Conservation (phyloP, 2,113 vertebrate genomes). For the Scartelaos histophorus region DNA sequence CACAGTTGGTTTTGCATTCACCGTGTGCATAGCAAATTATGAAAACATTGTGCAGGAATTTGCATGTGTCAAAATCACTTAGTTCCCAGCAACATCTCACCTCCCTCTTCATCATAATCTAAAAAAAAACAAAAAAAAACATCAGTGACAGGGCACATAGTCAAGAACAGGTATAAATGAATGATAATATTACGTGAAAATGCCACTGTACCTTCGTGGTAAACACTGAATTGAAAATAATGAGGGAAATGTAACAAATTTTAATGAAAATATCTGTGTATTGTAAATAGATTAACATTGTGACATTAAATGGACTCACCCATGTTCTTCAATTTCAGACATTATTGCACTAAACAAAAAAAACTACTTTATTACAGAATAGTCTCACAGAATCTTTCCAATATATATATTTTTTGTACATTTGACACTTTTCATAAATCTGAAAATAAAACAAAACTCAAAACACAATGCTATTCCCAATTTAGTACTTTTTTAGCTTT, state of each 20-base stretch:
- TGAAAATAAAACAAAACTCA: no score
- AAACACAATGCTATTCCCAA: no score
- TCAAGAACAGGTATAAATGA: constrained; percentile 16
- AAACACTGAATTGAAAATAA: constrained; percentile 32
- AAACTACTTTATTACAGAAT: background rate
- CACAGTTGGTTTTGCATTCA: background rate
- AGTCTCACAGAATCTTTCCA: background rate
- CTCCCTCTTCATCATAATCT: constrained; percentile 70
- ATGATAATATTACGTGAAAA: background rate
- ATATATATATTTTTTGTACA: background rate
- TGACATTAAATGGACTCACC: constrained; percentile 40
- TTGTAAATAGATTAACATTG: background rate
- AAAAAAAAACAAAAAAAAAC: constrained; percentile 13
- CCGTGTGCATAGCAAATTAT: background rate
- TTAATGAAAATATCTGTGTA: background rate
- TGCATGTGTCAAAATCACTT: constrained; percentile 3
- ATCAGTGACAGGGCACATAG: background rate
- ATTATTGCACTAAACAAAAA: constrained; percentile 49
- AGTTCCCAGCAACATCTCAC: constrained; percentile 43
- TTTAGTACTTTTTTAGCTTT: no score
- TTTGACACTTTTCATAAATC: no score
- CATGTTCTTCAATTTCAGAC: constrained; percentile 57
- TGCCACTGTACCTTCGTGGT: constrained; percentile 56
- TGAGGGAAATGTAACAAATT: background rate
- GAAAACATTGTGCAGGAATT: constrained; percentile 1